These are phyloP conservation scores for Sorex araneus DNA, from an alignment of 2,113 vertebrate species.

Conservation along the genomic window DNA sequence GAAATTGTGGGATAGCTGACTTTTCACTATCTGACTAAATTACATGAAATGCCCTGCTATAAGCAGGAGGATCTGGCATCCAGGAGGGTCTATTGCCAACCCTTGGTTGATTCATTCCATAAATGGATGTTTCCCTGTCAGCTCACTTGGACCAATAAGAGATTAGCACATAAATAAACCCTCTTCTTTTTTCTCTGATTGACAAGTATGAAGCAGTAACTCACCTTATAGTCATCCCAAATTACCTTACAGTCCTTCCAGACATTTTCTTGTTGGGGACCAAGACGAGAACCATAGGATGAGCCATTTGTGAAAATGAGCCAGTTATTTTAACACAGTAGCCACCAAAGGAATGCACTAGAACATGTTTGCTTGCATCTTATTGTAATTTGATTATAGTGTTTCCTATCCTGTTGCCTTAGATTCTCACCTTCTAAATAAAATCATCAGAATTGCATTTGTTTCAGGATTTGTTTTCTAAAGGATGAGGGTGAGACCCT, in stretches of 20 bases:
- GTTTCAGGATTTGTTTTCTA: neutral
- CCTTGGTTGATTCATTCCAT: neutral
- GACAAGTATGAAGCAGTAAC: neutral
- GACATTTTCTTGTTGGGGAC: neutral
- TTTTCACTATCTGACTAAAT: neutral
- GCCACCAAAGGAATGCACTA: neutral
- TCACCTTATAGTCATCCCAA: neutral
- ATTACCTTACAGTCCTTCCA: neutral
- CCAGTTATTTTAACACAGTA: neutral
- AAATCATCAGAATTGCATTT: neutral
- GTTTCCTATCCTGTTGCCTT: neutral
- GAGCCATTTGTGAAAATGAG: neutral
- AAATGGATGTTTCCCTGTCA: neutral
- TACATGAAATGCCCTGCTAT: neutral
- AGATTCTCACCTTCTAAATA: neutral
- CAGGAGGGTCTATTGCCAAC: neutral
- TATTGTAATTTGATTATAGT: neutral
- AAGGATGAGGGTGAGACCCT: neutral
- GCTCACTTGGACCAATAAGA: neutral
- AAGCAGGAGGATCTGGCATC: neutral
- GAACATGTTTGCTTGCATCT: neutral
- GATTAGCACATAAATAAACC: neutral
- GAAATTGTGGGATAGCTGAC: neutral
- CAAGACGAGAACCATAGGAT: neutral
- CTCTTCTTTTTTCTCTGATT: neutral